These are phyloP conservation scores for Heliothis peltigera DNA, from an alignment of 2,888 invertebrate genomes.

Conservation along the genomic window DNA sequence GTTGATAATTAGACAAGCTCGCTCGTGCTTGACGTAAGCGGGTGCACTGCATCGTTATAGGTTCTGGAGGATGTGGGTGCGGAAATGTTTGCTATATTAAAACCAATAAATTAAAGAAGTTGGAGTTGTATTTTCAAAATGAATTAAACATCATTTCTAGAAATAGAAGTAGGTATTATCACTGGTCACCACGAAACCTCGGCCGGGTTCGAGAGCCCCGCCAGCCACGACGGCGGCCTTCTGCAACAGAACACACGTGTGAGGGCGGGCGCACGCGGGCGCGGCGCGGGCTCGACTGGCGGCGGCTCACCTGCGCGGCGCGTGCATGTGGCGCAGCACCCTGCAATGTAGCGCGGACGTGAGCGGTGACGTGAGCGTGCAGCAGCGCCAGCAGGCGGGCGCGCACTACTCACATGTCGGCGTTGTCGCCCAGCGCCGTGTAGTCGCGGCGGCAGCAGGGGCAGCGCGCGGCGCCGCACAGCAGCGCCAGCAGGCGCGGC, in stretches of 20 bases:
- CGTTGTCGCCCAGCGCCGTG: too few relatives aligned
- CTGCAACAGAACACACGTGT: constrained; percentile 6
- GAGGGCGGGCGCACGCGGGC: background rate
- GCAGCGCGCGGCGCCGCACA: too few relatives aligned
- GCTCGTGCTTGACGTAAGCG: too few relatives aligned
- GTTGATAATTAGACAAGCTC: too few relatives aligned
- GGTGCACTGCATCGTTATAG: too few relatives aligned
- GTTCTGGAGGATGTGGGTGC: too few relatives aligned
- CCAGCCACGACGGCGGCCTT: background rate
- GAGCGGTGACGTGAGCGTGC: too few relatives aligned
- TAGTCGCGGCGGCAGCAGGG: too few relatives aligned
- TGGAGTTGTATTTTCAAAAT: background rate
- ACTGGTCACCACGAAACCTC: background rate
- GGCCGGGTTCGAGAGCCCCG: background rate
- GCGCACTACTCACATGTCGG: too few relatives aligned
- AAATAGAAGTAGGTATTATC: too few relatives aligned
- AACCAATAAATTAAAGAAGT: background rate
- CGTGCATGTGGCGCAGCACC: constrained; percentile 33
- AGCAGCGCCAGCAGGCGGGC: too few relatives aligned
- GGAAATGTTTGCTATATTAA: background rate
- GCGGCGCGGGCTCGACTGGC: background rate
- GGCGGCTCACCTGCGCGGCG: constrained; percentile 40
- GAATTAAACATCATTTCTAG: background rate
- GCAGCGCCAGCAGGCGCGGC: too few relatives aligned
- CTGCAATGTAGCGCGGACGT: constrained; percentile 32